Conservation (phyloP, 2,113 vertebrate species). For the Laticauda laticaudata region DNA sequence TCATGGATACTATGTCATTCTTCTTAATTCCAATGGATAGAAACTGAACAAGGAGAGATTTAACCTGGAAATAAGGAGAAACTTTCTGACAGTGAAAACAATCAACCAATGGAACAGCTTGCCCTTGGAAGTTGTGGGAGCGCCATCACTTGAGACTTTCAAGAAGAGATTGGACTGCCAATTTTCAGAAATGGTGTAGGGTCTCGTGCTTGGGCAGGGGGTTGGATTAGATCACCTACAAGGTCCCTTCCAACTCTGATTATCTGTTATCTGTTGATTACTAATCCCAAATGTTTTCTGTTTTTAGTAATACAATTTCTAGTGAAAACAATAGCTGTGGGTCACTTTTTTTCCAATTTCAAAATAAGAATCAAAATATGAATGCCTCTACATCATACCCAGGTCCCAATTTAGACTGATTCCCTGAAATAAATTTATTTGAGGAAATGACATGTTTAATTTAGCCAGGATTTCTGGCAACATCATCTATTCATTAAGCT, state of each 20-base stretch:
- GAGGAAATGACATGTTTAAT: neutral
- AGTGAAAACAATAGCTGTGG: neutral
- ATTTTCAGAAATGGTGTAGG: too few relatives aligned
- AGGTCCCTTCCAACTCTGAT: too few relatives aligned
- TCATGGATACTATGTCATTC: neutral
- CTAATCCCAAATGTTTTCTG: neutral
- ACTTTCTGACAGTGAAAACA: too few relatives aligned
- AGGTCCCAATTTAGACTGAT: neutral
- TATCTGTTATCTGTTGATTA: neutral
- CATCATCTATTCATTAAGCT: too few relatives aligned
- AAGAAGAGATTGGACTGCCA: too few relatives aligned
- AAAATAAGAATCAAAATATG: neutral
- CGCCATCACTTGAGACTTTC: too few relatives aligned
- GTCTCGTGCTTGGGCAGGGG: too few relatives aligned
- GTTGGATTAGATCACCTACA: too few relatives aligned
- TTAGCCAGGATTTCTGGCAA: neutral
- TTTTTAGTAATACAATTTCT: neutral
- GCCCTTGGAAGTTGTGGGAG: too few relatives aligned
- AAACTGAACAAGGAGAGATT: too few relatives aligned
- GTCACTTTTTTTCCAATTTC: neutral
- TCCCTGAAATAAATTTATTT: neutral
- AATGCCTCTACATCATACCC: neutral
- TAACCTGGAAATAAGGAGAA: too few relatives aligned
- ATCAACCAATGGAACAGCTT: too few relatives aligned
- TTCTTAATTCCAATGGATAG: neutral